Percentiles rank a stretch among this genome's conserved stretches.
Evolutionary conservation across 2,113 vertebrate genomes (phyloP).

Genomic region (Pangasianodon gigas): DNA sequence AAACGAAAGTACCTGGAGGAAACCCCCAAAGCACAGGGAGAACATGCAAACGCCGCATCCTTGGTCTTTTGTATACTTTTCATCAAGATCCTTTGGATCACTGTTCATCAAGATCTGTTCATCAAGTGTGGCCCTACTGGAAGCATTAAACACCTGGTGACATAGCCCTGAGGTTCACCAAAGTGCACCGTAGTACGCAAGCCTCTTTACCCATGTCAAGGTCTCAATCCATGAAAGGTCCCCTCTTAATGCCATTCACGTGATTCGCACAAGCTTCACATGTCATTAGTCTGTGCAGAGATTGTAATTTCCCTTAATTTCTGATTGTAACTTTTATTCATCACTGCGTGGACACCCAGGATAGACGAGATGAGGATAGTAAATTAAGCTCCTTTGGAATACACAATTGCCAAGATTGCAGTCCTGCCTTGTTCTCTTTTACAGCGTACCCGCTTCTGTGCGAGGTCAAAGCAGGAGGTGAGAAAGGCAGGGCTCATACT

Average conservation of each 20-base stretch:
- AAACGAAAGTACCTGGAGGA: too few species aligned
- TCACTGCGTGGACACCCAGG: conserved; percentile 23
- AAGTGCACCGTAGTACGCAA: not conserved
- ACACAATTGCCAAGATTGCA: conserved; percentile 29
- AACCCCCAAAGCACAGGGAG: too few species aligned
- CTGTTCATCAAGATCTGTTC: not conserved
- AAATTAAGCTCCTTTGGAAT: conserved; percentile 40
- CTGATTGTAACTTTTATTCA: conserved; percentile 39
- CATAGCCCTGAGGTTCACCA: not conserved
- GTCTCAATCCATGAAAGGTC: not conserved
- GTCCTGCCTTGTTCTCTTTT: conserved; percentile 20
- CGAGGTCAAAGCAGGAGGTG: conserved; percentile 43
- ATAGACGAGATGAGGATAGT: not conserved
- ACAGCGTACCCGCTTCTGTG: conserved; percentile 22
- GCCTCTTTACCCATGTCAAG: not conserved
- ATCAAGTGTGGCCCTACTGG: too few species aligned
- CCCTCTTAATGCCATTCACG: not conserved
- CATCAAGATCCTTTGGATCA: not conserved
- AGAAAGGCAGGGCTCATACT: conserved; percentile 23
- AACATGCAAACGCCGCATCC: too few species aligned
- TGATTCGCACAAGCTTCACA: not conserved
- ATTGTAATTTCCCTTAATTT: not conserved
- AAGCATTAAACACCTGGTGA: not conserved
- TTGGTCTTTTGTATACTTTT: too few species aligned
- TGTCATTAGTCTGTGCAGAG: conserved; percentile 32